Percentiles rank a stretch among this genome's conserved stretches.
phyloP scores from a whole-genome alignment of 2,113 vertebrate genomes.

The Tupaia tana region DNA sequence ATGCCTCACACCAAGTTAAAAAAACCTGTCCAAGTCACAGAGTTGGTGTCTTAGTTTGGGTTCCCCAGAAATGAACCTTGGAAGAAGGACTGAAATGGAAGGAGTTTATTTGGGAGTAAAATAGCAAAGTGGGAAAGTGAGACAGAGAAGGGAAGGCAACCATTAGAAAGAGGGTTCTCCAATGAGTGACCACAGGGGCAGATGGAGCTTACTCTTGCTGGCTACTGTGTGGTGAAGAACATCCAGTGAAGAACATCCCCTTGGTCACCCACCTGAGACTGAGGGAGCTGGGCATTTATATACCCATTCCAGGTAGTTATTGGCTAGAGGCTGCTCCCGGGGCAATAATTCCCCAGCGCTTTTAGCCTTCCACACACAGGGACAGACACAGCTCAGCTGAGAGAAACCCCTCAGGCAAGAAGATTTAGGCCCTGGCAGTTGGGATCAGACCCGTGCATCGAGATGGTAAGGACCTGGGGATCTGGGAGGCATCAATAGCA shows the following conservation, averaged over 20 bases:
- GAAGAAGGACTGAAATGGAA: background rate
- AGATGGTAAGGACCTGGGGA: background rate
- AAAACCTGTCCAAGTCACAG: background rate
- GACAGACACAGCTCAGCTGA: background rate
- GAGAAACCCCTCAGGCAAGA: background rate
- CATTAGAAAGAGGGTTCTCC: background rate
- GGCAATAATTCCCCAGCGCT: background rate
- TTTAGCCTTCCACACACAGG: background rate
- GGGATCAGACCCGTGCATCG: background rate
- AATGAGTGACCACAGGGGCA: background rate
- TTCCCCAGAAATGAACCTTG: background rate
- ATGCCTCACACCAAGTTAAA: background rate
- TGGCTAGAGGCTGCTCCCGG: background rate
- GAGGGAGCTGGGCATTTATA: background rate
- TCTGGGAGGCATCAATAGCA: background rate
- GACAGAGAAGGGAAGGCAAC: background rate
- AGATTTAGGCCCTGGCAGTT: background rate
- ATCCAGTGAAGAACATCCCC: background rate
- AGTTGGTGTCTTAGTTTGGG: background rate
- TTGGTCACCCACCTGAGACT: background rate
- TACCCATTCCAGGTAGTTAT: background rate
- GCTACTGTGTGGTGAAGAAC: too few relatives aligned
- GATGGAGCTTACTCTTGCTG: background rate
- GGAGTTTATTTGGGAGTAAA: background rate
- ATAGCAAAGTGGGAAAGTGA: background rate